Percentiles rank a stretch among this genome's conserved stretches.
Conservation (phyloP, 2,113 vertebrate genomes). For the Trematomus loennbergii region DNA sequence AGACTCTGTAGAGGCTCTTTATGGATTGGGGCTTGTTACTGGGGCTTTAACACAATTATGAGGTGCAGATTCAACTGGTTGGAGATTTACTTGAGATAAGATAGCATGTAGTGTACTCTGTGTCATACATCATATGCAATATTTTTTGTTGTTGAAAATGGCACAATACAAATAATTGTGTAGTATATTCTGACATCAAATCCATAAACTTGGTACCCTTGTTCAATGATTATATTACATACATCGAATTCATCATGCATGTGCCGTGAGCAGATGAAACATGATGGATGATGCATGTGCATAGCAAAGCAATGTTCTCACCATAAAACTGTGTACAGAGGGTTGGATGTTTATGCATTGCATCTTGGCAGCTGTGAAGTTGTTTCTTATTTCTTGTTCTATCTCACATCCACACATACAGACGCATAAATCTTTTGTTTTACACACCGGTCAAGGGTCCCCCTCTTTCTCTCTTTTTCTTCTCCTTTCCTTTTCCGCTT, state of each 20-base stretch:
- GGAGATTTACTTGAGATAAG: neutral
- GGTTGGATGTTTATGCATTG: conserved; percentile 4
- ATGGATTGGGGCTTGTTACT: neutral
- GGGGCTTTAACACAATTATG: neutral
- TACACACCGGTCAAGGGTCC: neutral
- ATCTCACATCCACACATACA: conserved; percentile 3
- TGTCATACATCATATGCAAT: neutral
- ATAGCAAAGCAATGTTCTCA: neutral
- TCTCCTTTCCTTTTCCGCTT: neutral
- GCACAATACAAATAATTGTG: neutral
- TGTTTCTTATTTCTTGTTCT: neutral
- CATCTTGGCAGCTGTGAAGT: neutral
- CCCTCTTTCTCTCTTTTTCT: neutral
- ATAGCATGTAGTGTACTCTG: neutral
- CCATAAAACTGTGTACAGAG: neutral
- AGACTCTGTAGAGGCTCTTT: neutral
- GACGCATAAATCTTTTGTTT: conserved; percentile 7
- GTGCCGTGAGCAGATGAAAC: conserved; percentile 1
- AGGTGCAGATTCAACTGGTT: neutral
- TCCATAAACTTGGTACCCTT: neutral
- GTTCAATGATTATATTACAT: neutral
- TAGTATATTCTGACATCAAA: neutral
- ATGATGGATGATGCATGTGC: conserved; percentile 1
- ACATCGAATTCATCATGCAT: conserved; percentile 1
- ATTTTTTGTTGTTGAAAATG: neutral